Percentiles rank a stretch among this genome's conserved stretches.
phyloP scores from a whole-genome alignment of 2,113 vertebrate species.

The Coracopsis vasa region DNA sequence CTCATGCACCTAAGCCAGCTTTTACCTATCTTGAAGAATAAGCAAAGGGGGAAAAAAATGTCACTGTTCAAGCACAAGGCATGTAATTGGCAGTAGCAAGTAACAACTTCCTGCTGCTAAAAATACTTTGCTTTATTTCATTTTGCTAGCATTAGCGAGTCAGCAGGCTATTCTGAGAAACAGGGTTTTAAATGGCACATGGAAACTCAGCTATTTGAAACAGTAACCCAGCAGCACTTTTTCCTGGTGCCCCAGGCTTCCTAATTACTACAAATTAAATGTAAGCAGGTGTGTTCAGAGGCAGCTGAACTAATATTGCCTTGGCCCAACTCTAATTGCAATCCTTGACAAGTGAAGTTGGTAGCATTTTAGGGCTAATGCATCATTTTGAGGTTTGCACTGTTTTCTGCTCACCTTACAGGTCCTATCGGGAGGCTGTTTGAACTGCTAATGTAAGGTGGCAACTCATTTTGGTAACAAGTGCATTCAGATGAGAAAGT shows the following conservation, averaged over 20 bases:
- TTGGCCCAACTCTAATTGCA: slow-evolving; percentile 13
- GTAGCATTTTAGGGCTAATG: neutral
- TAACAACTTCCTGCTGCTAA: slow-evolving; percentile 70
- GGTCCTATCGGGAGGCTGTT: neutral
- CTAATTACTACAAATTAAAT: slow-evolving; percentile 58
- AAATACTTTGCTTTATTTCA: slow-evolving; percentile 67
- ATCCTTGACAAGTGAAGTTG: neutral
- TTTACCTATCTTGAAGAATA: slow-evolving; percentile 60
- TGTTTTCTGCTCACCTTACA: neutral
- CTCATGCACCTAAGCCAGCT: slow-evolving; percentile 8
- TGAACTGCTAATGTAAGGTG: neutral
- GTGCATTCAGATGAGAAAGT: neutral
- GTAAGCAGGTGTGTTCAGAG: slow-evolving; percentile 50
- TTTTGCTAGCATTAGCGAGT: slow-evolving; percentile 64
- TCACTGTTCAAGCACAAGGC: slow-evolving; percentile 45
- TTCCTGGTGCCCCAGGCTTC: slow-evolving; percentile 10
- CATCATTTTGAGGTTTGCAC: neutral
- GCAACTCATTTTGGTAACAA: neutral
- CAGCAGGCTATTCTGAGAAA: slow-evolving; percentile 64
- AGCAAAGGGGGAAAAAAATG: slow-evolving; percentile 26
- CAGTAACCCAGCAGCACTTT: slow-evolving; percentile 9
- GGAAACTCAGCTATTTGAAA: slow-evolving; percentile 51
- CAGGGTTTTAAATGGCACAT: slow-evolving; percentile 57
- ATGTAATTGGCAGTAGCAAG: slow-evolving; percentile 69
- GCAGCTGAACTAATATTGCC: slow-evolving; percentile 61